Evolutionary conservation across 2,888 invertebrate genomes (phyloP).

Genomic region (Zaprionus lineosus): DNA sequence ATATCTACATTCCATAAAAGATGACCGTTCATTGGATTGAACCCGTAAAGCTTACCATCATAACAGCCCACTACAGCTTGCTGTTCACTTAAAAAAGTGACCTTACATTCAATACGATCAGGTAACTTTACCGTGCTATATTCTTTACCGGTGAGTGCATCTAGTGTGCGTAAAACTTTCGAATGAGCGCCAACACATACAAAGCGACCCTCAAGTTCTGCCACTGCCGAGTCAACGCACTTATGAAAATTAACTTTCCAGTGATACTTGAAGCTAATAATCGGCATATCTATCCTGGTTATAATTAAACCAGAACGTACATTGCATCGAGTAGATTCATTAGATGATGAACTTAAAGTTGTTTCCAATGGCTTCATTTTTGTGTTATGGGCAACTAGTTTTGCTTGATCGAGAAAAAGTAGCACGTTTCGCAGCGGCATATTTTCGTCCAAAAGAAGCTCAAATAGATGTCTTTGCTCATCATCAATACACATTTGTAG

Average conservation of each 20-base stretch:
- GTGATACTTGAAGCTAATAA: conserved; percentile 43
- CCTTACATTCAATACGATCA: conserved; percentile 89
- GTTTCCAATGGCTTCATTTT: conserved; percentile 56
- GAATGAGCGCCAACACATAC: conserved; percentile 89
- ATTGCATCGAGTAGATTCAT: background rate
- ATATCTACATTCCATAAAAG: conserved; percentile 86
- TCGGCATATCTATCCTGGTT: conserved; percentile 41
- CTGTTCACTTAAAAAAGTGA: conserved; percentile 82
- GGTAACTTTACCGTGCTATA: conserved; percentile 84
- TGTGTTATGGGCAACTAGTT: conserved; percentile 49
- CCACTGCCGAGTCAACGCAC: conserved; percentile 92
- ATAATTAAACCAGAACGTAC: conserved; percentile 36
- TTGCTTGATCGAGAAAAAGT: conserved; percentile 51
- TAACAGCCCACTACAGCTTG: conserved; percentile 89
- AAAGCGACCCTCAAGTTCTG: conserved; percentile 82
- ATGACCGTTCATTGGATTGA: conserved; percentile 84
- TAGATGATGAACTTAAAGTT: background rate
- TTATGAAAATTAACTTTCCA: conserved; percentile 84
- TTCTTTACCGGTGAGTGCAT: conserved; percentile 84
- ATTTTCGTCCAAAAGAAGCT: conserved; percentile 66
- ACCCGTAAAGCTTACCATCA: conserved; percentile 88
- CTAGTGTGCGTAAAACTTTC: conserved; percentile 86
- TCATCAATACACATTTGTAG: conserved; percentile 53
- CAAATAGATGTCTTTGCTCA: conserved; percentile 67
- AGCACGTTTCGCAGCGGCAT: conserved; percentile 54